These are phyloP conservation scores for Chaetops frenatus DNA, from an alignment of 2,113 vertebrate genomes.

Conservation along the genomic window DNA sequence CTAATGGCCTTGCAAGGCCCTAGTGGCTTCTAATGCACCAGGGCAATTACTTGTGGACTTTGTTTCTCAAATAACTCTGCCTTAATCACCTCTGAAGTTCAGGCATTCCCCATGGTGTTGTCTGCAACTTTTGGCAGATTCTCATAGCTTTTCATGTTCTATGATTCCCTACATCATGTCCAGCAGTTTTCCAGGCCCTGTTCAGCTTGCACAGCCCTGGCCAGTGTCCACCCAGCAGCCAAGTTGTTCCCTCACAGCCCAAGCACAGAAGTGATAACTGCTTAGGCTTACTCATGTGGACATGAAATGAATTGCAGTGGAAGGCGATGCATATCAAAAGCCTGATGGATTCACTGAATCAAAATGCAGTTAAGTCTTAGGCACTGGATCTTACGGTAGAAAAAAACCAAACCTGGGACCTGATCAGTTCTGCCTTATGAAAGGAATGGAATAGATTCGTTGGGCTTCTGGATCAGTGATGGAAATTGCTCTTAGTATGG, in stretches of 20 bases:
- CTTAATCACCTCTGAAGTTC: not conserved
- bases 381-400: not conserved
- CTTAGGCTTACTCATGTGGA: not conserved
- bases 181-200: not conserved
- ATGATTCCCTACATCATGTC: accelerated
- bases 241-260: accelerated
- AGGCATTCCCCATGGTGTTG: not conserved
- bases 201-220: not conserved
- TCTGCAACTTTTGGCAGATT: not conserved
- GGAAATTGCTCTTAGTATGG: not conserved
- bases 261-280: not conserved
- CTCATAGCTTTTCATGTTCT: not conserved
- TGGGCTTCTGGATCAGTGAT: not conserved
- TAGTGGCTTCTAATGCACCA: not conserved
- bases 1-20: not conserved
- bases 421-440: not conserved
- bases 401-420: not conserved
- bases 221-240: not conserved
- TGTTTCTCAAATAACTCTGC: not conserved
- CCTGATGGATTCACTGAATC: not conserved
- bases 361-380: not conserved
- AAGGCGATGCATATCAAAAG: not conserved
- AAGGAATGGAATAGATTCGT: not conserved
- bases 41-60: not conserved
- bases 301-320: accelerated